These are phyloP conservation scores for Polyergus mexicanus DNA, from an alignment of 1,140 invertebrate genomes.

Conservation along the genomic window DNA sequence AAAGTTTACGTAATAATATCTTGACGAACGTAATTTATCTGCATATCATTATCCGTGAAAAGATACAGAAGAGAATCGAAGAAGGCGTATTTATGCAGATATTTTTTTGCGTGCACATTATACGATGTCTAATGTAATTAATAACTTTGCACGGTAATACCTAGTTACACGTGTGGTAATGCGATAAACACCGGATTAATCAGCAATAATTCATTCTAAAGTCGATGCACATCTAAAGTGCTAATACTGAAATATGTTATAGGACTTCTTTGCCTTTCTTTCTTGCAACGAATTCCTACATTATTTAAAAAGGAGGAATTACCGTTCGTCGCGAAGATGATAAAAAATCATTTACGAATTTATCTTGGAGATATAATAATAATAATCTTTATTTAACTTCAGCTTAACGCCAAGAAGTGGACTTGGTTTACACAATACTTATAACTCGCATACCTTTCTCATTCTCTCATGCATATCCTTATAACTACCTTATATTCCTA, in stretches of 20 bases:
- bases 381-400: too few species aligned
- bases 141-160: constrained; percentile 39
- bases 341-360: constrained; percentile 10
- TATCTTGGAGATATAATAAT: neutral
- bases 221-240: constrained; percentile 38
- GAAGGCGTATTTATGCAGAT: constrained; percentile 4
- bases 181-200: constrained; percentile 42
- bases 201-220: constrained; percentile 59
- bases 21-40: constrained; percentile 20
- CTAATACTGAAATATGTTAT: constrained; percentile 54
- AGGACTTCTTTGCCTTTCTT: neutral
- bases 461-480: too few species aligned
- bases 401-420: too few species aligned
- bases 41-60: neutral
- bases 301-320: neutral
- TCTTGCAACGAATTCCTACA: neutral
- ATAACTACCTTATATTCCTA: too few species aligned
- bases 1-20: neutral
- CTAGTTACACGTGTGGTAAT: constrained; percentile 16
- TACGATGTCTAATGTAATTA: constrained; percentile 33
- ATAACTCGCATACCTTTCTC: too few species aligned
- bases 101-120: constrained; percentile 30
- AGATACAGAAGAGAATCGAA: neutral
- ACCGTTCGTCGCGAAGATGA: neutral
- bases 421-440: too few species aligned